Evolutionary conservation across 2,888 invertebrate species (phyloP).

Genomic region (Artemia sp.): DNA sequence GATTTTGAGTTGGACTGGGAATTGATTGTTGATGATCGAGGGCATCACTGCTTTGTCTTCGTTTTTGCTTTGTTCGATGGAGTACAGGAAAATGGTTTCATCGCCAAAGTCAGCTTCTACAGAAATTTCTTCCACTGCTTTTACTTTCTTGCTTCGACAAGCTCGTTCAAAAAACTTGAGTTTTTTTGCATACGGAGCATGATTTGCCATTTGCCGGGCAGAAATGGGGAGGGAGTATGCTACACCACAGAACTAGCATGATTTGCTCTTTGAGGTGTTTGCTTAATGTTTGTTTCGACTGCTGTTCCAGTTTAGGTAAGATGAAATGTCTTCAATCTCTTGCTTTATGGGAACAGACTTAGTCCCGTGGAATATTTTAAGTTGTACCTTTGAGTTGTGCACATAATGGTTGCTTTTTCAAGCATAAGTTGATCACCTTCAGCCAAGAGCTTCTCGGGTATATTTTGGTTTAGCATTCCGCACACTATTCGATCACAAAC

Average conservation of each 20-base stretch:
- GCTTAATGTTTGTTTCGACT: neutral
- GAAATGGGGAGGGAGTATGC: neutral
- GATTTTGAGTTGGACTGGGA: too few species aligned
- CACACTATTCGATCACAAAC: neutral
- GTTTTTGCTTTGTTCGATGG: too few species aligned
- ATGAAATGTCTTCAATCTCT: neutral
- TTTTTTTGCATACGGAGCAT: too few species aligned
- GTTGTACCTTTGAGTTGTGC: neutral
- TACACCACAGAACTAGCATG: neutral
- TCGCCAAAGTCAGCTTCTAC: too few species aligned
- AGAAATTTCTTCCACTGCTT: too few species aligned
- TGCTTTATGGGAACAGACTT: neutral
- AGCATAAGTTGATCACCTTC: neutral
- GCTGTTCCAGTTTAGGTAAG: neutral
- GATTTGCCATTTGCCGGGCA: neutral
- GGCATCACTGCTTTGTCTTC: too few species aligned
- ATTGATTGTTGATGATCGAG: too few species aligned
- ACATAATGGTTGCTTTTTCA: neutral
- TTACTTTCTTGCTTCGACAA: too few species aligned
- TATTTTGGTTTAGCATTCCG: neutral
- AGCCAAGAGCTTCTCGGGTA: neutral
- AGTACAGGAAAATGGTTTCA: too few species aligned
- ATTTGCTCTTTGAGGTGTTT: neutral
- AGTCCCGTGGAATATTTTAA: too few species aligned
- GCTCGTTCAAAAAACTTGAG: too few species aligned